A percentile compares a stretch with the other conserved stretches of the same genome.
These are phyloP conservation scores for Latrodectus geometricus DNA, from an alignment of 1,140 invertebrate species.

Conservation along the genomic window DNA sequence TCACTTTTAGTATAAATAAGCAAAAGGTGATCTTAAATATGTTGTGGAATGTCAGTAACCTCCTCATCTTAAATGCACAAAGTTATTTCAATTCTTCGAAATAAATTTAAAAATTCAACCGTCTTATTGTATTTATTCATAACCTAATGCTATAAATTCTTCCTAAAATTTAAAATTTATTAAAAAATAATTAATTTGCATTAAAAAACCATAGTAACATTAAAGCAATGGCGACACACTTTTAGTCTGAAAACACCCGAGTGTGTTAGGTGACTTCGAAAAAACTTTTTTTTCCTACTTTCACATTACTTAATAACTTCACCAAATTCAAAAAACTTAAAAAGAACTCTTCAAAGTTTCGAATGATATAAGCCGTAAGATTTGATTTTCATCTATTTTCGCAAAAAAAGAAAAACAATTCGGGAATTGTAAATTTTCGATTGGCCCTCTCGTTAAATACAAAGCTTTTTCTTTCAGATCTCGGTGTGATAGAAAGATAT, in stretches of 20 bases:
- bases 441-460: not conserved
- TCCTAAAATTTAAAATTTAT: not conserved
- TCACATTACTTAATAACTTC: not conserved
- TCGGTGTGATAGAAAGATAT: not conserved
- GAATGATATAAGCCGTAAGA: not conserved
- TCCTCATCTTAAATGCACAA: too few relatives aligned
- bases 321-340: not conserved
- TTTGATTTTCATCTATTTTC: not conserved
- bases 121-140: too few relatives aligned
- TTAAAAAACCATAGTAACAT: constrained; percentile 24
- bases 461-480: not conserved
- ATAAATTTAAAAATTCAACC: too few relatives aligned
- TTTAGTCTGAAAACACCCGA: constrained; percentile 4
- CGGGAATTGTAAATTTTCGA: constrained; percentile 29
- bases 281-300: constrained; percentile 16
- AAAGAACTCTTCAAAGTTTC: constrained; percentile 20
- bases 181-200: not conserved
- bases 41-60: too few relatives aligned
- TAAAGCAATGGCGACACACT: constrained; percentile 42
- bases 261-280: constrained; percentile 51
- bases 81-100: too few relatives aligned
- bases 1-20: too few relatives aligned
- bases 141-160: not conserved
- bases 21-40: too few relatives aligned
- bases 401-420: constrained; percentile 43